Evolutionary conservation across 2,888 invertebrate genomes (phyloP), one percentile per base, ranked within the genome.

Genomic region (Melinaea marsaeus): DNA sequence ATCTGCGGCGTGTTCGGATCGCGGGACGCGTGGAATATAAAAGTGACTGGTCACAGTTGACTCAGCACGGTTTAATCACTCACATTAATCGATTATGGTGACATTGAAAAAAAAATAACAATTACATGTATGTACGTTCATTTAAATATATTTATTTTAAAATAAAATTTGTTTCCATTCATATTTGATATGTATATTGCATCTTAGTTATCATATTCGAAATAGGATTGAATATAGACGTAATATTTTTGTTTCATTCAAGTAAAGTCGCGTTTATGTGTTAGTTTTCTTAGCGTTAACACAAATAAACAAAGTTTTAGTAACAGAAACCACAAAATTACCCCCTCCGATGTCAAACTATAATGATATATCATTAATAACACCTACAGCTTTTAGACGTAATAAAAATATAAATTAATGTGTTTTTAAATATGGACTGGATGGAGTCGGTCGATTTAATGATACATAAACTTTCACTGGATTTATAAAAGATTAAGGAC

Each of bases 31-130:
- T 76, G 73, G 72, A 76, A 80, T 82, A 83, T 81, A 80, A 85
- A 83, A 76, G 72, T 81, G 84, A 80, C 78, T 79, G 79, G 78
- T 77, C 73, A 70, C 76, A 73, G 80, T 76, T 80, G 81, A 80
- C 78, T 51, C 32, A 32, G n/a, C n/a, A n/a, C 51, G 11, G 51
- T 32, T 51, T 51, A 51, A 51, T 51, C 51, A 32, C 32, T 32
- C 32, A 22, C 32, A 51, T 32, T 51, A 51, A 51, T 51, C 51
- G 51, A 51, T 32, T 32, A 51, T 7, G 51, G 51, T 51, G 51
- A 51, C 51, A 51, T 7, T 7, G 32, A 7, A 51, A 32, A 51
- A 7, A 9, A 51, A 32, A 22, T 51, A 11, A 32, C 32, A n/a
- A n/a, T 51, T 9, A 9, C 9, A 42, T 9, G 3, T 42, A 9